These are phyloP conservation scores for Indri indri DNA, from an alignment of 2,113 vertebrate genomes.

Conservation along the genomic window DNA sequence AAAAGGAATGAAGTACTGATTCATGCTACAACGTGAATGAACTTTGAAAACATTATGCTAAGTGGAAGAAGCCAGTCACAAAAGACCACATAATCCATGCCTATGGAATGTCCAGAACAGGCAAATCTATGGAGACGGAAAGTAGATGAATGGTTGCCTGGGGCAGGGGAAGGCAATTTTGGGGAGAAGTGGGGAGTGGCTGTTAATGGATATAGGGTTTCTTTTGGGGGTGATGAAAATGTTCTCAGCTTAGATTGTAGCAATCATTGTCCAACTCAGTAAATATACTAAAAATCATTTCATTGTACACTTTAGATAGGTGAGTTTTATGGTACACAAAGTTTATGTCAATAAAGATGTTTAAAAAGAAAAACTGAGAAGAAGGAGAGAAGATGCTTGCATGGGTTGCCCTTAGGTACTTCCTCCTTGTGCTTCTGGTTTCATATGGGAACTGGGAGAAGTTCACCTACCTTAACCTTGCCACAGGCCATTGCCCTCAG, in stretches of 20 bases:
- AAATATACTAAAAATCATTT: not conserved
- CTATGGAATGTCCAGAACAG: not conserved
- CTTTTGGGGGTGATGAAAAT: not conserved
- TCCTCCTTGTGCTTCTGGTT: constrained; percentile 70
- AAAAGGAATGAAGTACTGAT: not conserved
- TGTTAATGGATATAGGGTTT: not conserved
- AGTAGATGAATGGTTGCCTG: not conserved
- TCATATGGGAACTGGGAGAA: constrained; percentile 48
- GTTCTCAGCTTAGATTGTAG: not conserved
- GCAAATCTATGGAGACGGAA: not conserved
- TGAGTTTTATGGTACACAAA: not conserved
- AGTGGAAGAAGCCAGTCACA: not conserved
- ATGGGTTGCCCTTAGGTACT: not conserved
- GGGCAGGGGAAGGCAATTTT: accelerated
- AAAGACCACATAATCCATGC: not conserved
- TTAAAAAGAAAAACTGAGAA: not conserved
- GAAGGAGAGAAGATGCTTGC: not conserved
- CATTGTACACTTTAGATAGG: not conserved
- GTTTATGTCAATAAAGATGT: not conserved
- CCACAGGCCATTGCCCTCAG: constrained; percentile 2
- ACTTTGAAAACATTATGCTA: not conserved
- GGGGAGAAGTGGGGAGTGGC: not conserved
- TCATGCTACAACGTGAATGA: not conserved
- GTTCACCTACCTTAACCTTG: constrained; percentile 64
- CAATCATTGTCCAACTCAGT: not conserved